A percentile compares a stretch with the other conserved stretches of the same genome.
These are phyloP conservation scores for Polypterus senegalus DNA, from an alignment of 2,113 vertebrate genomes.

Conservation along the genomic window DNA sequence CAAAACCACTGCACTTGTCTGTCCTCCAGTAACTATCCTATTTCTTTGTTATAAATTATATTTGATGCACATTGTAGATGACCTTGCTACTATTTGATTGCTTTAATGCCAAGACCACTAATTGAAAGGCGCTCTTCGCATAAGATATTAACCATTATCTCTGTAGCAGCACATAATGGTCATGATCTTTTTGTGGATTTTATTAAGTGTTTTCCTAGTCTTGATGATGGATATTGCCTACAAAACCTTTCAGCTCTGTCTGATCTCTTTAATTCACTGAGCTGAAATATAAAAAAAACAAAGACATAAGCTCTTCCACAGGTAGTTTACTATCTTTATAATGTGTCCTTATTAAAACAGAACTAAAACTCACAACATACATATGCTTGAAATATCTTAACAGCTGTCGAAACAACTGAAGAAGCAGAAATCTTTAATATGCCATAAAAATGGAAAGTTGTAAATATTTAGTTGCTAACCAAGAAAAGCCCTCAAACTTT, in stretches of 20 bases:
- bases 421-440: no score
- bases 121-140: conserved; percentile 12
- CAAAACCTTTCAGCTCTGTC: background rate
- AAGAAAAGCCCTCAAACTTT: no score
- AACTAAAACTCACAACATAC: no score
- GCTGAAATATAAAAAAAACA: no score
- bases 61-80: conserved; percentile 10
- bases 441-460: no score
- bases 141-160: conserved; percentile 11
- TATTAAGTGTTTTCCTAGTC: conserved; percentile 1
- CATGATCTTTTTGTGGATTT: conserved; percentile 5
- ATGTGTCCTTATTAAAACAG: no score
- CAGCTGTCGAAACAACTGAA: no score
- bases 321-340: no score
- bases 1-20: background rate
- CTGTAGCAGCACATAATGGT: background rate
- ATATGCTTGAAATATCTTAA: no score
- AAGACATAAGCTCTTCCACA: no score
- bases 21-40: background rate
- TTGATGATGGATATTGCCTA: background rate
- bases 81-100: background rate
- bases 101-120: conserved; percentile 5
- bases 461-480: no score
- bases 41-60: conserved; percentile 1
- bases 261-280: background rate